Evolutionary conservation across 2,888 invertebrate species (phyloP).

Genomic region (Lithosia quadra): DNA sequence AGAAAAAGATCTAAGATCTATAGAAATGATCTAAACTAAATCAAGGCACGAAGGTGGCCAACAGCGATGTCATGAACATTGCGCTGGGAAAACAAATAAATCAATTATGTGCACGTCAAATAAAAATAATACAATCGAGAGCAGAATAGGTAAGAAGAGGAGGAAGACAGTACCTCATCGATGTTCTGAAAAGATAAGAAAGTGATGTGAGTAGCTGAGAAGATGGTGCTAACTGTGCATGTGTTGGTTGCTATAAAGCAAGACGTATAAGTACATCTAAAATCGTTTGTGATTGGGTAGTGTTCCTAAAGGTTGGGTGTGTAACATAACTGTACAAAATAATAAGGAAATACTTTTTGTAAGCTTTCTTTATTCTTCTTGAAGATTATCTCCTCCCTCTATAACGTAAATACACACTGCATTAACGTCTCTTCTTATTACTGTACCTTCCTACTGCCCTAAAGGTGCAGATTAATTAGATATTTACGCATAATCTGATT

Average conservation of each 20-base stretch:
- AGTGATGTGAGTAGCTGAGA: constrained; percentile 79
- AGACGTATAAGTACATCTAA: constrained; percentile 37
- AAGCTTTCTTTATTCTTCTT: constrained; percentile 54
- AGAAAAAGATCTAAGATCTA: constrained; percentile 51
- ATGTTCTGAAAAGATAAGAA: constrained; percentile 88
- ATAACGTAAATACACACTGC: constrained; percentile 48
- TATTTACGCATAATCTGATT: too few relatives aligned
- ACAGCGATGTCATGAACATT: constrained; percentile 55
- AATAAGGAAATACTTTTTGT: constrained; percentile 51
- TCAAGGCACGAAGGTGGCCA: constrained; percentile 48
- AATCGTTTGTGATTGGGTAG: constrained; percentile 45
- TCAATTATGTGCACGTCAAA: constrained; percentile 69
- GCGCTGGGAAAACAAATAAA: constrained; percentile 48
- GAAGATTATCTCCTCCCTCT: constrained; percentile 54
- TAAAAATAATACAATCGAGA: constrained; percentile 68
- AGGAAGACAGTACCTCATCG: constrained; percentile 87
- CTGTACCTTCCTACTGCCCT: constrained; percentile 15
- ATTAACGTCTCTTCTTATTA: constrained; percentile 29
- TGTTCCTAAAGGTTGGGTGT: constrained; percentile 44
- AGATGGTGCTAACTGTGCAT: constrained; percentile 74
- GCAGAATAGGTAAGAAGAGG: constrained; percentile 72
- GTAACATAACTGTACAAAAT: constrained; percentile 41
- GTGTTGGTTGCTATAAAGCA: constrained; percentile 51
- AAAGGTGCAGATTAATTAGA: too few relatives aligned
- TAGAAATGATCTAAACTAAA: constrained; percentile 58